Evolutionary conservation across 2,113 vertebrate species (phyloP), one percentile per base, ranked within the genome.

Genomic region (Atlantisia rogersi): DNA sequence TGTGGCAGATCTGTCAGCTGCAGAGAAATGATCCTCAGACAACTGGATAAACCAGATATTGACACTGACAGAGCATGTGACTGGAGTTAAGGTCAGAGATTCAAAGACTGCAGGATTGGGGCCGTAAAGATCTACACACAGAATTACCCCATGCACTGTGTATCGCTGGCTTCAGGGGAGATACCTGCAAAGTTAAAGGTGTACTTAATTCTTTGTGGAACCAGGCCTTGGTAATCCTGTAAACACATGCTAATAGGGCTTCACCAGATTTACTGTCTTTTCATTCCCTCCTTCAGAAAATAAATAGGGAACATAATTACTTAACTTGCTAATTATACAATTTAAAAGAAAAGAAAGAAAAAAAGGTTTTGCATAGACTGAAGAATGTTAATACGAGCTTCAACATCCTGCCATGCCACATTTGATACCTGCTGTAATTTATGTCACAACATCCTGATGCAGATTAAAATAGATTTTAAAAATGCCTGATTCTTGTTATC

Each of bases 1-100:
- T 6, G 10, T 22, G 58, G 82, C 92, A 67, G 44, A 73, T 55
- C 92, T 89, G 92, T 94, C 91, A 95, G 4, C 88, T 44, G 86
- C 88, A 75, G 88, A 84, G 86, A 96, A 94, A 91, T 56, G 88
- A 96, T 94, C 94, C 77, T 71, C 83, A 84, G 92, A 77, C 91
- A 95, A 90, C 89, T 94, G 93, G 73, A 68, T 86, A 92, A 39
- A 75, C 60, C 69, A 95, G 91, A 91, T 55, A 95, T 40, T 71
- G 69, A 63, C 77, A 39, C 65, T 42, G 84, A 44, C 32, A 1
- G 65, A 89, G 84, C 89, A 83, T 89, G 92, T 96, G 91, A 92
- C 86, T 68, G 68, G 5, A 63, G 29, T 94, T 84, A 92, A 90
- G 91, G 92, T 94, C 94, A 96, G 92, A 86, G 93, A 86, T 50